Evolutionary conservation across 2,797 vertebrate genomes (phyloP).

Genomic region (Orestias chungarensis): DNA sequence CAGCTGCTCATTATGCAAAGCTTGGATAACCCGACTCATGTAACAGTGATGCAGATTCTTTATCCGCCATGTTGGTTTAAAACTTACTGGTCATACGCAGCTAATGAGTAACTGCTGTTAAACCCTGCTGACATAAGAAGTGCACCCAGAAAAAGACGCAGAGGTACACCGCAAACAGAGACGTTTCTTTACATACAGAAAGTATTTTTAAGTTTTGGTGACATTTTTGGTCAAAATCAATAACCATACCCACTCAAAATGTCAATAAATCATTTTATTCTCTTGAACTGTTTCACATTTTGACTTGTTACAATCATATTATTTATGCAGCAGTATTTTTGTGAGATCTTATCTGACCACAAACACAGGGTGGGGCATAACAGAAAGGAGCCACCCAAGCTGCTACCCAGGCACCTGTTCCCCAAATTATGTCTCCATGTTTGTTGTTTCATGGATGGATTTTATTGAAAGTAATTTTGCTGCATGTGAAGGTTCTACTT

Average conservation of each 20-base stretch:
- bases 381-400: too few relatives aligned
- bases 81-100: background rate
- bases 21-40: background rate
- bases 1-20: background rate
- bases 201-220: background rate
- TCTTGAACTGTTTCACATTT: background rate
- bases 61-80: background rate
- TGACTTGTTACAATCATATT: background rate
- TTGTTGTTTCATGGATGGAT: too few relatives aligned
- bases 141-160: background rate
- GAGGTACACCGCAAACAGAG: background rate
- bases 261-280: background rate
- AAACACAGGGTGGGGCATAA: background rate
- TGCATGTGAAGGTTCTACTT: too few relatives aligned
- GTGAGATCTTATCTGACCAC: background rate
- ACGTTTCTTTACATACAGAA: background rate
- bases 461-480: too few relatives aligned
- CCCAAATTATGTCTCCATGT: too few relatives aligned
- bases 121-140: background rate
- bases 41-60: background rate
- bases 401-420: too few relatives aligned
- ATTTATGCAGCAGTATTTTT: background rate
- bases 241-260: background rate
- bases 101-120: background rate
- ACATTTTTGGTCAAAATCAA: background rate